These are phyloP conservation scores for Mus spicilegus DNA, from an alignment of 2,113 vertebrate genomes.

Conservation along the genomic window DNA sequence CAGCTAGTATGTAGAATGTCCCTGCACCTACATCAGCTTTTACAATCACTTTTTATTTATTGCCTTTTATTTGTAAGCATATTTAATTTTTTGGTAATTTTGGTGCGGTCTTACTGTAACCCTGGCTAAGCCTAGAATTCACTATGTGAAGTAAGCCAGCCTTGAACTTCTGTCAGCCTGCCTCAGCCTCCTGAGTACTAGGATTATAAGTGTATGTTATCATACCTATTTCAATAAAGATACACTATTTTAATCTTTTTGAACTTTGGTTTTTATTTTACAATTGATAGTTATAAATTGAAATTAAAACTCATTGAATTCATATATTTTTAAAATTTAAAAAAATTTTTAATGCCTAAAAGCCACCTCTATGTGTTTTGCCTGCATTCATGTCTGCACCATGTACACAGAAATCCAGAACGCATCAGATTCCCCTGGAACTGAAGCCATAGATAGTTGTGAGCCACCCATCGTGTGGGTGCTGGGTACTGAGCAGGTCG, in stretches of 20 bases:
- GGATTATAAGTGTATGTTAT: background rate
- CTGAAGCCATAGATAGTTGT: background rate
- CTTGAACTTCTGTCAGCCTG: background rate
- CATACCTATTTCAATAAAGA: background rate
- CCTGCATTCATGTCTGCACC: background rate
- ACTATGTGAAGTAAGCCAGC: background rate
- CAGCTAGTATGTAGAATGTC: constrained; percentile 14
- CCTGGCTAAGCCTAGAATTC: background rate
- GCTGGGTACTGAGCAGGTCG: background rate
- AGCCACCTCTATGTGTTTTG: background rate
- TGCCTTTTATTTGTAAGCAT: constrained; percentile 32
- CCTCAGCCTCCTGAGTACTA: background rate
- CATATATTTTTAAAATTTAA: background rate
- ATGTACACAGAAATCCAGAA: background rate
- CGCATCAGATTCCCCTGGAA: background rate
- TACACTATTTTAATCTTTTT: constrained; percentile 25
- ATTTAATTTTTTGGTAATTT: background rate
- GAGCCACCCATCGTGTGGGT: background rate
- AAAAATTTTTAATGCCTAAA: background rate
- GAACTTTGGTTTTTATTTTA: constrained; percentile 38
- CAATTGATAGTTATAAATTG: background rate
- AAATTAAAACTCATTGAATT: constrained; percentile 2
- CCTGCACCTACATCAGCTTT: background rate
- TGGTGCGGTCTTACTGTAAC: background rate
- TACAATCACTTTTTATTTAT: constrained; percentile 22